Percentiles rank a stretch among this genome's conserved stretches.
These are phyloP conservation scores for Epinephelus coioides DNA, from an alignment of 2,797 vertebrate genomes.

Conservation along the genomic window DNA sequence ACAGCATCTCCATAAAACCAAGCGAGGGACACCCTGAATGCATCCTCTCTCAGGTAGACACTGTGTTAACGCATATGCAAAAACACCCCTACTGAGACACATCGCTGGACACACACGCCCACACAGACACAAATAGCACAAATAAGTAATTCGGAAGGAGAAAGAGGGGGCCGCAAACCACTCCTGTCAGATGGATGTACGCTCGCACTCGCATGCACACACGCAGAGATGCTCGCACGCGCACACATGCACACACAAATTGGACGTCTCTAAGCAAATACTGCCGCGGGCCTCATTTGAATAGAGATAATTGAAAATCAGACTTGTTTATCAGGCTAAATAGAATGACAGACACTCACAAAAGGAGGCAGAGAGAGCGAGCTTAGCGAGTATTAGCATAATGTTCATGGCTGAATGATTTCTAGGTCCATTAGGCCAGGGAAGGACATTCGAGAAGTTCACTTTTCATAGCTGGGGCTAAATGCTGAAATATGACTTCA, in stretches of 20 bases:
- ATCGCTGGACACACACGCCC: slow-evolving; percentile 28
- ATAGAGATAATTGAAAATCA: slow-evolving; percentile 86
- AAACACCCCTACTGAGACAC: slow-evolving; percentile 15
- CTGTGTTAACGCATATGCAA: slow-evolving; percentile 36
- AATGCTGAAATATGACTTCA: slow-evolving; percentile 79
- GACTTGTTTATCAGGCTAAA: slow-evolving; percentile 85
- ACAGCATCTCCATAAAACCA: slow-evolving; percentile 61
- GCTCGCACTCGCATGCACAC: slow-evolving; percentile 17
- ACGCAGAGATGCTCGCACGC: background rate
- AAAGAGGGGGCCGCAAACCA: slow-evolving; percentile 28
- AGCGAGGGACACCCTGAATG: slow-evolving; percentile 35
- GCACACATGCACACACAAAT: slow-evolving; percentile 52
- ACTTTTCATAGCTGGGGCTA: slow-evolving; percentile 75
- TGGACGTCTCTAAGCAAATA: slow-evolving; percentile 74
- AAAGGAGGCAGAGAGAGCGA: slow-evolving; percentile 78
- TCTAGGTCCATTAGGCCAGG: slow-evolving; percentile 81
- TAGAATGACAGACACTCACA: slow-evolving; percentile 84
- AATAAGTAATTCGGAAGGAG: slow-evolving; percentile 47
- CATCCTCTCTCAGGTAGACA: slow-evolving; percentile 35
- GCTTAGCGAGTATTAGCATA: slow-evolving; percentile 79
- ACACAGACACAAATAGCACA: slow-evolving; percentile 42
- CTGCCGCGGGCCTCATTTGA: slow-evolving; percentile 81
- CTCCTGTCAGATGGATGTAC: slow-evolving; percentile 38
- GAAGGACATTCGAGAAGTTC: slow-evolving; percentile 78
- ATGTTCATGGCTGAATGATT: slow-evolving; percentile 82